These are phyloP conservation scores for Geopemphigus sp. DNA, from an alignment of 1,140 invertebrate species.

Conservation along the genomic window DNA sequence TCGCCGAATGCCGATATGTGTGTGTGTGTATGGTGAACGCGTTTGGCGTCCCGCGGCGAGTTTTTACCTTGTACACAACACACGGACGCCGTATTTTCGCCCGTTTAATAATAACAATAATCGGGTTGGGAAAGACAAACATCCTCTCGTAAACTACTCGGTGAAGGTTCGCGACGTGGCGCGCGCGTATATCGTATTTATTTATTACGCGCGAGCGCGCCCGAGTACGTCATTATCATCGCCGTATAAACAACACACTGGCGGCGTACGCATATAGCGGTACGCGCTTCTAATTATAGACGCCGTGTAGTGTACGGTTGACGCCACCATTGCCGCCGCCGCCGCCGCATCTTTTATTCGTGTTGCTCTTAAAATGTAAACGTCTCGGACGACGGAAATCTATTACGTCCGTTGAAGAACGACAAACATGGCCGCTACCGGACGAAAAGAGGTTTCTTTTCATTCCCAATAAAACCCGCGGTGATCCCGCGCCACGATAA, in stretches of 20 bases:
- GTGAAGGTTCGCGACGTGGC: no score
- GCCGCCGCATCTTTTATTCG: no score
- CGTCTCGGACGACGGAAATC: no score
- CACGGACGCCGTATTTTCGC: not conserved
- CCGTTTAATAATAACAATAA: not conserved
- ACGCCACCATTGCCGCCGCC: not conserved
- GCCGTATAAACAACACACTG: not conserved
- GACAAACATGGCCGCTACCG: not conserved
- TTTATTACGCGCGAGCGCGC: no score
- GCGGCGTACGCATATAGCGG: not conserved
- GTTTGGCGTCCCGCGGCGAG: conserved; percentile 33
- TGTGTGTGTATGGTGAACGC: no score
- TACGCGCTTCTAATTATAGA: conserved; percentile 28
- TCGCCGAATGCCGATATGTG: not conserved
- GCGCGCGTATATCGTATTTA: not conserved
- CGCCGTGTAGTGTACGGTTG: not conserved
- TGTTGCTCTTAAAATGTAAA: conserved; percentile 3
- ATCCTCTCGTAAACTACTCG: no score
- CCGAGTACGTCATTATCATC: conserved; percentile 2
- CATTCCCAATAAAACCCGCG: not conserved
- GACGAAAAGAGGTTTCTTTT: not conserved
- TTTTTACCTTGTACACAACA: not conserved
- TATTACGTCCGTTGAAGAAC: not conserved
- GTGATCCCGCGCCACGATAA: no score
- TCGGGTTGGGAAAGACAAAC: no score